Percentiles rank a stretch among this genome's conserved stretches.
These are phyloP conservation scores for Anthrax anthrax DNA, from an alignment of 2,888 invertebrate genomes.

Conservation along the genomic window DNA sequence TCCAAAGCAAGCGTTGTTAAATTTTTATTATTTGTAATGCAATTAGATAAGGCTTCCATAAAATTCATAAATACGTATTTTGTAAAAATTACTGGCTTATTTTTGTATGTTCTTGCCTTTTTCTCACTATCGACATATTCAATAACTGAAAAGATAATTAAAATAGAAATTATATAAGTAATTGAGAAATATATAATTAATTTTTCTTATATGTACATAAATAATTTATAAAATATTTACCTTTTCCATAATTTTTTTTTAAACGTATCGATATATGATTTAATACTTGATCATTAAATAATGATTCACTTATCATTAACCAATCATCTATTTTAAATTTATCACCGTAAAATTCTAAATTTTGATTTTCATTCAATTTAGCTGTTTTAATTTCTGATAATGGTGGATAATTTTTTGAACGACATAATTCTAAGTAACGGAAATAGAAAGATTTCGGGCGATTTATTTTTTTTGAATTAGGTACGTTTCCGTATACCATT, in stretches of 20 bases:
- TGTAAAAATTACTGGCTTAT: conserved; percentile 50
- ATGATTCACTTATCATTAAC: conserved; percentile 57
- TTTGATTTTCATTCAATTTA: conserved; percentile 36
- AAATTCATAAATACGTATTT: conserved; percentile 54
- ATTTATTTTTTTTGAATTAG: conserved; percentile 9
- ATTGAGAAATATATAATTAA: background rate
- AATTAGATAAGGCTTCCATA: conserved; percentile 47
- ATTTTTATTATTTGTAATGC: conserved; percentile 46
- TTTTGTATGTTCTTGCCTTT: conserved; percentile 47
- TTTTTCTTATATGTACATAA: background rate
- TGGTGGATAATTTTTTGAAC: conserved; percentile 27
- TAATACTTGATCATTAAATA: conserved; percentile 55
- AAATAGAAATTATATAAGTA: background rate
- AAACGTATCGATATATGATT: conserved; percentile 53
- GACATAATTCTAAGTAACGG: conserved; percentile 31
- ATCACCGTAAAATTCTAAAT: conserved; percentile 57
- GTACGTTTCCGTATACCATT: too few relatives aligned
- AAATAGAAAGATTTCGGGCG: conserved; percentile 30
- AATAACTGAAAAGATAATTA: conserved; percentile 16
- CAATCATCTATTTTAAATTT: conserved; percentile 62
- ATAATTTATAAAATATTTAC: conserved; percentile 16
- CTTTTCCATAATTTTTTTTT: conserved; percentile 30
- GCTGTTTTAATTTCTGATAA: conserved; percentile 23
- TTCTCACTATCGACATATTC: conserved; percentile 40
- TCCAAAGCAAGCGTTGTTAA: conserved; percentile 51